Percentiles rank a stretch among this genome's conserved stretches.
Conservation (phyloP, 1,140 invertebrate species). For the Drosophila kepulauana region DNA sequence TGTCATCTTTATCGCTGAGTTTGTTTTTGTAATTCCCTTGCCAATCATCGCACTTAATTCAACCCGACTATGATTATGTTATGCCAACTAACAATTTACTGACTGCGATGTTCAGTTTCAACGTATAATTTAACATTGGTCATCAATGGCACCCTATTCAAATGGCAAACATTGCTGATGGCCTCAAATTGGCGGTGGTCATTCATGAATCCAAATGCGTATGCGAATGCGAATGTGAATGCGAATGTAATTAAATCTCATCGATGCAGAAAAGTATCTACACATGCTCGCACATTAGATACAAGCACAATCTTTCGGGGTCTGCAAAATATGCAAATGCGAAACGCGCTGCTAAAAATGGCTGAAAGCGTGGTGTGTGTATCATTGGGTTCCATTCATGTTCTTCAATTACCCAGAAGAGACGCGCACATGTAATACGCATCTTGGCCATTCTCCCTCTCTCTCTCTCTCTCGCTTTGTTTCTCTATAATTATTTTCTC, state of each 20-base stretch:
- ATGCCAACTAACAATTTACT: background rate
- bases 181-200: slow-evolving; percentile 25
- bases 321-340: slow-evolving; percentile 30
- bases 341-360: slow-evolving; percentile 22
- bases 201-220: slow-evolving; percentile 22
- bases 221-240: no score
- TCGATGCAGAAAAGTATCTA: slow-evolving; percentile 76
- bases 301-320: background rate
- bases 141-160: slow-evolving; percentile 19
- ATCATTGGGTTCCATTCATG: slow-evolving; percentile 60
- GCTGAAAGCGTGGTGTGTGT: slow-evolving; percentile 27
- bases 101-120: background rate
- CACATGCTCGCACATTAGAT: slow-evolving; percentile 46
- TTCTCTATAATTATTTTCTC: slow-evolving; percentile 62
- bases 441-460: slow-evolving; percentile 48
- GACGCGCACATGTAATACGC: slow-evolving; percentile 50
- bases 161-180: slow-evolving; percentile 22
- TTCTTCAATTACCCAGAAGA: slow-evolving; percentile 57
- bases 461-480: background rate
- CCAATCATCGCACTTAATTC: background rate
- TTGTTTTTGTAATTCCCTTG: background rate
- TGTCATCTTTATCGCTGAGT: background rate
- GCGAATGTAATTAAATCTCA: slow-evolving; percentile 79
- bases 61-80: background rate
- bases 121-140: slow-evolving; percentile 1